A percentile compares a stretch with the other conserved stretches of the same genome.
phyloP scores from a whole-genome alignment of 2,797 vertebrate species.

The Arnoldichthys spilopterus region DNA sequence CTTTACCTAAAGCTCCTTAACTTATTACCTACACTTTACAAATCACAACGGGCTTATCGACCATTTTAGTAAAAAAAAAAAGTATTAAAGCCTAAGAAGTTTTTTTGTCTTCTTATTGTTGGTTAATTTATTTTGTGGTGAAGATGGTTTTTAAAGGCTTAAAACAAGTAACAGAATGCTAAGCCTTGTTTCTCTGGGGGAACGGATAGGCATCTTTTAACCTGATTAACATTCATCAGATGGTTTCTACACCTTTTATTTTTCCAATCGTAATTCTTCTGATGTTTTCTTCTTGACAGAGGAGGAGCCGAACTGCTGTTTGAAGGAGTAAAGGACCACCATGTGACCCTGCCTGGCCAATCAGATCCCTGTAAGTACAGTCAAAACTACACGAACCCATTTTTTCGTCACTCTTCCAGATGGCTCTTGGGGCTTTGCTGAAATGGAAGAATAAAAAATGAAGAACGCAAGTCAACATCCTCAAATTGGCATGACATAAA shows the following conservation, averaged over 20 bases:
- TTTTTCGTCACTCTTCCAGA: background rate
- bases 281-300: constrained; percentile 66
- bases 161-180: no score
- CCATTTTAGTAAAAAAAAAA: background rate
- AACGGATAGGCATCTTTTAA: no score
- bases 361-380: constrained; percentile 91
- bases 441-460: background rate
- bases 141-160: no score
- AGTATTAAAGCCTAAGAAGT: background rate
- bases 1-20: constrained; percentile 1
- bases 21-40: background rate
- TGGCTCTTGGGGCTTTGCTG: background rate
- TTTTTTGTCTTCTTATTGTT: no score
- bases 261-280: background rate
- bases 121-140: no score
- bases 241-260: background rate
- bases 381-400: constrained; percentile 2
- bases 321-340: constrained; percentile 88
- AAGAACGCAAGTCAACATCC: background rate
- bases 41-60: background rate
- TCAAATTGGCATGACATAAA: background rate
- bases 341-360: constrained; percentile 87
- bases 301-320: constrained; percentile 96
- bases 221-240: no score
- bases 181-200: no score